Percentiles rank a stretch among this genome's conserved stretches.
Conservation (phyloP, 2,888 invertebrate species). For the Scaptodrosophila latifasciaeformis region DNA sequence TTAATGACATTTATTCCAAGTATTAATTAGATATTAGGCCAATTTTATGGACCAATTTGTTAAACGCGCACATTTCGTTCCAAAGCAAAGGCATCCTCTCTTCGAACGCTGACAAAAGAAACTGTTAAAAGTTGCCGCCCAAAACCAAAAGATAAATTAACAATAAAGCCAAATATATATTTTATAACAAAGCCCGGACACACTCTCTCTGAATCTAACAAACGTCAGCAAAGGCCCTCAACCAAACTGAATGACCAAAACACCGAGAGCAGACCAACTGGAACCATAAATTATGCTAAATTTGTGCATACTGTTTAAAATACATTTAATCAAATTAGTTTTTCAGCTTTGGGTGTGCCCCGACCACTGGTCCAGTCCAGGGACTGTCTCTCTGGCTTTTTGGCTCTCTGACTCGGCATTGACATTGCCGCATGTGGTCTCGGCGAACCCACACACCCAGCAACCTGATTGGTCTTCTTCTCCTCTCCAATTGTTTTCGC, state of each 20-base stretch:
- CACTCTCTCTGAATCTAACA: too few species aligned
- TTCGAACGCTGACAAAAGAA: neutral
- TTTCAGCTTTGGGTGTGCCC: constrained; percentile 54
- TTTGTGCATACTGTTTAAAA: constrained; percentile 31
- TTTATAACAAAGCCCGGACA: too few species aligned
- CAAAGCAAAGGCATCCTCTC: constrained; percentile 1
- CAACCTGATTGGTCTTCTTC: neutral
- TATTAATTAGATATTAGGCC: constrained; percentile 39
- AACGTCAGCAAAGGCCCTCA: too few species aligned
- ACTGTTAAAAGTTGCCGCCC: constrained; percentile 22
- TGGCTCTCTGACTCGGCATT: constrained; percentile 46
- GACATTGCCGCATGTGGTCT: constrained; percentile 57
- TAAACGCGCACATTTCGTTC: constrained; percentile 29
- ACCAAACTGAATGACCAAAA: constrained; percentile 12
- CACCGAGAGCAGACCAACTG: constrained; percentile 25
- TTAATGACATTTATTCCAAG: constrained; percentile 23
- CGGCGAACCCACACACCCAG: constrained; percentile 33
- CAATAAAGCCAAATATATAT: too few species aligned
- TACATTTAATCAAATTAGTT: constrained; percentile 48
- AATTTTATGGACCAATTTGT: constrained; percentile 56
- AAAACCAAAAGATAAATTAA: constrained; percentile 22
- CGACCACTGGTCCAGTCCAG: constrained; percentile 3
- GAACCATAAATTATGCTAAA: constrained; percentile 63
- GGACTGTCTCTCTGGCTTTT: constrained; percentile 5
- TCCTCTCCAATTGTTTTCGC: neutral